Evolutionary conservation across 2,797 vertebrate species (phyloP), one percentile per base, ranked within the genome.

Genomic region (Triplophysa yarkandensis): DNA sequence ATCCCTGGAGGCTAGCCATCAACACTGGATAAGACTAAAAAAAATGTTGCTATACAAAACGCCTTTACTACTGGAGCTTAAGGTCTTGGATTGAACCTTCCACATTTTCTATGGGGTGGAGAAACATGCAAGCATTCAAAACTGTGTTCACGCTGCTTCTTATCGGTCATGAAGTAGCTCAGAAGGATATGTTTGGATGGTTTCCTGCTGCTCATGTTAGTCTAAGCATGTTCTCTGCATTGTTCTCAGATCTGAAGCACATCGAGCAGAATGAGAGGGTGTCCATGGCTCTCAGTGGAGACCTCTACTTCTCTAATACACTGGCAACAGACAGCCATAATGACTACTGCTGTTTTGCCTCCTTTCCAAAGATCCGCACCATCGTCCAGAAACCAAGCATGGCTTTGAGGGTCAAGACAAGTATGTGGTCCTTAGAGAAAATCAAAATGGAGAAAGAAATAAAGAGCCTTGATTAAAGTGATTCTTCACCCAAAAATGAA

Each of bases 251-350:
- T 85, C 85, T 99, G 48, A 86, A 93, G 80, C 96, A 95, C 84
- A 96, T 99, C 64, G 83, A 92, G 0, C 95, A 97, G 81, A 91
- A 96, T 76, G 90, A 94, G 65, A 90, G 98, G 75, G 96, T 98
- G 68, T 95, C 95, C 83, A 93, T 95, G 93, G 97, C 96, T 81
- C 92, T 88, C 23, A 85, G 96, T 66, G 98, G 98, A 58, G 96
- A 96, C 83, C 93, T 99, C 52, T 98, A 97, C 90, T 97, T 99
- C 44, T 93, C 98, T 43, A 93, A 99, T 1, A 93, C 95, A 80
- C 85, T 94, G 70, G 87, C 87, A 66, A 92, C 87, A 2, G 98
- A 99, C 90, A 97, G 91, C 73, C 91, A 93, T 0, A 87, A 76
- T 0, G 97, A 99, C 86, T 99, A 99, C 43, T 94, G 93, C 72